Conservation (phyloP, 2,888 invertebrate species). For the Rutpela maculata region DNA sequence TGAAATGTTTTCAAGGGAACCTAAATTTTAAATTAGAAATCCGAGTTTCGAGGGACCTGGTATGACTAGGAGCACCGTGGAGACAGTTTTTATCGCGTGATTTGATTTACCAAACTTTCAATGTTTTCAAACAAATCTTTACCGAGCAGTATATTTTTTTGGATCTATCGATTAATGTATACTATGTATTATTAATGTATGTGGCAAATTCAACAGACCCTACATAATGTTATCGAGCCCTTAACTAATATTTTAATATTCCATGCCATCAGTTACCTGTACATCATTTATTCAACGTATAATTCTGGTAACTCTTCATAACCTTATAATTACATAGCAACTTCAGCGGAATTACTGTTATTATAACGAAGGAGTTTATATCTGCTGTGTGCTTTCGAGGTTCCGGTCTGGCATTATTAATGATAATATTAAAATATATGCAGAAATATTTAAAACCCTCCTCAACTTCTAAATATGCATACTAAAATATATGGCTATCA, state of each 20-base stretch:
- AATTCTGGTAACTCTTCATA: constrained; percentile 1
- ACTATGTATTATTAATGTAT: neutral
- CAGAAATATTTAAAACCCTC: constrained; percentile 21
- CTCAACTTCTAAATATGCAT: constrained; percentile 4
- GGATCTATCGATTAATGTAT: too few relatives aligned
- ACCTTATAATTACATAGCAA: constrained; percentile 2
- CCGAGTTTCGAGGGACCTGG: too few relatives aligned
- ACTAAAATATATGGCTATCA: constrained; percentile 7
- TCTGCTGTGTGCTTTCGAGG: constrained; percentile 5
- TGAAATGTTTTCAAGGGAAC: too few relatives aligned
- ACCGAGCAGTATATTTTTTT: neutral
- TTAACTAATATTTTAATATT: neutral
- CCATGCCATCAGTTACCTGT: neutral
- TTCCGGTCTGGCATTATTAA: constrained; percentile 12
- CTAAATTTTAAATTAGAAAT: too few relatives aligned
- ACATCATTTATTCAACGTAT: neutral
- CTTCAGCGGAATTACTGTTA: neutral
- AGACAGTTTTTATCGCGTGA: too few relatives aligned
- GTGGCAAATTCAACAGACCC: neutral
- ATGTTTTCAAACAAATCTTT: neutral
- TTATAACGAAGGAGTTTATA: constrained; percentile 12
- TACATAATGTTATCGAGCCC: neutral
- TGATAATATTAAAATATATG: constrained; percentile 24
- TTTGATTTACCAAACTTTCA: neutral
- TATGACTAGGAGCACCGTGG: too few relatives aligned